These are phyloP conservation scores for Melanchra persicariae DNA, from an alignment of 2,888 invertebrate species.

Conservation along the genomic window DNA sequence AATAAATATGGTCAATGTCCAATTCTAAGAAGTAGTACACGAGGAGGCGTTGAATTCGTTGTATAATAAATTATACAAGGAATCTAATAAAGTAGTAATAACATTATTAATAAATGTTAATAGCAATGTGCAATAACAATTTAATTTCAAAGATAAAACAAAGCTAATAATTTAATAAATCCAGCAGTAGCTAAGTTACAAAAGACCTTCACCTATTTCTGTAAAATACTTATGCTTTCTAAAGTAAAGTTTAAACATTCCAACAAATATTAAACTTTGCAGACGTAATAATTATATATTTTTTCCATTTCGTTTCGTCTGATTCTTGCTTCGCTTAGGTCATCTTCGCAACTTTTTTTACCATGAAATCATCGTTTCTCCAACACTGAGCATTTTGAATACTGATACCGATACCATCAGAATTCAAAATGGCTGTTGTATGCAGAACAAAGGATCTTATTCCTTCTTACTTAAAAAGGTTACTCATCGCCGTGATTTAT, in stretches of 20 bases:
- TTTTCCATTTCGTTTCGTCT: slow-evolving; percentile 25
- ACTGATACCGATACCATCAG: slow-evolving; percentile 58
- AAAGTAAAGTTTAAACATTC: neutral
- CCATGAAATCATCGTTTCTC: slow-evolving; percentile 60
- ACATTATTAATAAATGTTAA: neutral
- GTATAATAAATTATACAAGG: neutral
- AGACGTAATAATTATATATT: slow-evolving; percentile 13
- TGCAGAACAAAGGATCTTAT: slow-evolving; percentile 48
- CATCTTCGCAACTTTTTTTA: slow-evolving; percentile 53
- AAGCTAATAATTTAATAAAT: neutral
- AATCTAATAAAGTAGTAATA: slow-evolving; percentile 7
- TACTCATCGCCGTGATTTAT: slow-evolving; percentile 48
- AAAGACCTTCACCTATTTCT: neutral
- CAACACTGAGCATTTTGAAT: slow-evolving; percentile 47
- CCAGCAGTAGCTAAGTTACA: neutral
- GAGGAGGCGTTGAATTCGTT: slow-evolving; percentile 3
- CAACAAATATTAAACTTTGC: neutral
- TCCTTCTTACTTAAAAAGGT: slow-evolving; percentile 33
- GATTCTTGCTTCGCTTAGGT: slow-evolving; percentile 48
- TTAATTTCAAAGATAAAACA: neutral
- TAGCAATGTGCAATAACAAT: neutral
- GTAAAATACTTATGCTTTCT: neutral
- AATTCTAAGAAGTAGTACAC: slow-evolving; percentile 11
- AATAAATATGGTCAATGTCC: slow-evolving; percentile 20
- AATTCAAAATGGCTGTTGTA: slow-evolving; percentile 23